A percentile compares a stretch with the other conserved stretches of the same genome.
Evolutionary conservation across 2,888 invertebrate genomes (phyloP).

Genomic region (Clitarchus hookeri): DNA sequence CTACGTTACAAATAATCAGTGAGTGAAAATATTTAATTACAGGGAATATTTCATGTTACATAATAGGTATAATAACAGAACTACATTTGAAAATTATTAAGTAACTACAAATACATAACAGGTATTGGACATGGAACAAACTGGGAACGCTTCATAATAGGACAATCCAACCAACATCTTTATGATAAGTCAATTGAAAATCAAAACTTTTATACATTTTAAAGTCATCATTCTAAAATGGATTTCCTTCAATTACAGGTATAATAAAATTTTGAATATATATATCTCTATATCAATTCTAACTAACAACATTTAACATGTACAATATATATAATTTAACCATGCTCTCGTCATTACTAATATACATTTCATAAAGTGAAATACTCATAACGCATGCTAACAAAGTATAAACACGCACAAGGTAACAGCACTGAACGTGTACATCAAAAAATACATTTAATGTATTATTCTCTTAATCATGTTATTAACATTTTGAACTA

Average conservation of each 20-base stretch:
- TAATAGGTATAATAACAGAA: slow-evolving; percentile 40
- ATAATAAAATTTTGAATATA: slow-evolving; percentile 20
- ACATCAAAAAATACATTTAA: slow-evolving; percentile 24
- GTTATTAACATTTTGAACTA: neutral
- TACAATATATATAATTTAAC: slow-evolving; percentile 40
- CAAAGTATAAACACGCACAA: slow-evolving; percentile 27
- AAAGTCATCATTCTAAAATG: neutral
- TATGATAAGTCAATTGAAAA: neutral
- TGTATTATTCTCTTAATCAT: neutral
- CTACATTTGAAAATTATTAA: slow-evolving; percentile 41
- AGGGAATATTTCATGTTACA: slow-evolving; percentile 39
- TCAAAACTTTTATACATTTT: neutral
- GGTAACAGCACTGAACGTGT: slow-evolving; percentile 30
- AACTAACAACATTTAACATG: slow-evolving; percentile 39
- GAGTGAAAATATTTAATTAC: slow-evolving; percentile 32
- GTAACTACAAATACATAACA: slow-evolving; percentile 39
- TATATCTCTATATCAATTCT: slow-evolving; percentile 37
- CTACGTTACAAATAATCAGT: slow-evolving; percentile 40
- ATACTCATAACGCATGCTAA: slow-evolving; percentile 35
- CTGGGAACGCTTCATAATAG: slow-evolving; percentile 28
- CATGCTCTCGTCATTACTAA: slow-evolving; percentile 36
- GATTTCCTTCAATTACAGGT: slow-evolving; percentile 35
- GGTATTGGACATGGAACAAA: slow-evolving; percentile 37
- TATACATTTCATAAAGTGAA: neutral
- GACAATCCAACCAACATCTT: slow-evolving; percentile 23